Base-by-base conservation (phyloP, 2,797 vertebrate genomes). In the Acanthurus tractus region DNA sequence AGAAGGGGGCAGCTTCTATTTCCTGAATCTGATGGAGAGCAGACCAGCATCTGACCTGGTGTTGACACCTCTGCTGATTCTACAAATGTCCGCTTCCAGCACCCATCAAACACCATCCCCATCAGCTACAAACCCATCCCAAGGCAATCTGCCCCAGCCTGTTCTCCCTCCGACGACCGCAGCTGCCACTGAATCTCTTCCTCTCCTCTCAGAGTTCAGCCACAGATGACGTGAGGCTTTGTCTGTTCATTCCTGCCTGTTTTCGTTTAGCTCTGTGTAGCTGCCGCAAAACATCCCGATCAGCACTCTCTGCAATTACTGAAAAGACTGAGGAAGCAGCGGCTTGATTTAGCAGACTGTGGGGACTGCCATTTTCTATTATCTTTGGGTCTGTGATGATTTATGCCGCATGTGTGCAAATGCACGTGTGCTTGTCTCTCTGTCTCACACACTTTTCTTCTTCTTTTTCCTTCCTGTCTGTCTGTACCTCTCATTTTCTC, bases 361-460 rank as follows among this genome's bases (percentile, higher is more conserved):
- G 44, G 88, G 84, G 89, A 92, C 88, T 88, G 92, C 68, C 90
- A 86, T 89, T 85, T 87, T 91, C 91, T 91, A 93, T 94, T 92
- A 92, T 89, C 86, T 86, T 82, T 90, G 88, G 87, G 77, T 76
- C 86, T 46, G 79, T 64, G 84, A 88, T 91, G 93, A 93, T 94
- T 93, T 92, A 94, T 90, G 90, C 82, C 0, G 66, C 74, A 84
- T 77, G 75, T 83, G 87, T 64, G 70, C 55, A 48, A 83, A 75
- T 45, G 75, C 68, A 68, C 50, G 75, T 64, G 63, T 57, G 79
- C 77, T 79, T 15, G 34, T 74, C 64, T 81, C 74, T 69, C 79
- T 13, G 54, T 77, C 76, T 83, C 53, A 10, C 63, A 74, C 86
- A 79, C 86, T 92, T 78, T 89, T 87, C 83, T 46, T 71, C 79